Conservation (phyloP, 2,113 vertebrate genomes). For the Scomber japonicus region DNA sequence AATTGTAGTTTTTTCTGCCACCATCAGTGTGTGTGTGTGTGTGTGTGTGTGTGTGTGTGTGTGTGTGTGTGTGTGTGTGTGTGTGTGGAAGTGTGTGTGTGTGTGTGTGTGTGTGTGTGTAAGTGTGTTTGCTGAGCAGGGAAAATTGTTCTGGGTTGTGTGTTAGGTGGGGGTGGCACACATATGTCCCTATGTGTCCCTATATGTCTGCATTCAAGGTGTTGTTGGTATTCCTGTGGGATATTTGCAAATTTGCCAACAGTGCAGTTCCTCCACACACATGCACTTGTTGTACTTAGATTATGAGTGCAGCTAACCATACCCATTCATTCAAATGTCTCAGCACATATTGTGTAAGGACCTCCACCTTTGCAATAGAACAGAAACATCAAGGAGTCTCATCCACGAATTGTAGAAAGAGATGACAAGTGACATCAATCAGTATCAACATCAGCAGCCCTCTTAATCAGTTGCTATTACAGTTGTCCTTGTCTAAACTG, state of each 20-base stretch:
- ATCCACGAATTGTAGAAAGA: slow-evolving; percentile 10
- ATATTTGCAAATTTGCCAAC: slow-evolving; percentile 4
- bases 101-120: slow-evolving; percentile 17
- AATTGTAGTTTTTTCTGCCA: slow-evolving; percentile 66
- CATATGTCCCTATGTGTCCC: background rate
- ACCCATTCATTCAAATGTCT: background rate
- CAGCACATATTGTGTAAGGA: background rate
- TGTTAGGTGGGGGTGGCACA: background rate
- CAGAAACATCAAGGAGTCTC: slow-evolving; percentile 13
- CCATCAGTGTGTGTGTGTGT: slow-evolving; percentile 42
- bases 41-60: slow-evolving; percentile 16
- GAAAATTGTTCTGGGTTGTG: background rate
- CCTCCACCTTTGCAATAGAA: too few relatives aligned
- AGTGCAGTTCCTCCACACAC: slow-evolving; percentile 14
- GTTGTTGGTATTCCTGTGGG: background rate
- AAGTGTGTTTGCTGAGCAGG: background rate
- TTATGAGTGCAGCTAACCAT: background rate
- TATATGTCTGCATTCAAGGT: background rate
- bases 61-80: slow-evolving; percentile 6
- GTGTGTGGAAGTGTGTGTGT: slow-evolving; percentile 26
- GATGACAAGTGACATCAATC: slow-evolving; percentile 25
- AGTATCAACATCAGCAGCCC: slow-evolving; percentile 13
- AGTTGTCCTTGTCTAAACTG: slow-evolving; percentile 38
- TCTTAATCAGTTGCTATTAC: slow-evolving; percentile 26
- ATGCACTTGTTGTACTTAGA: background rate